These are phyloP conservation scores for Parapristionchus giblindavisi DNA, from an alignment of 2,888 invertebrate genomes.

Conservation along the genomic window DNA sequence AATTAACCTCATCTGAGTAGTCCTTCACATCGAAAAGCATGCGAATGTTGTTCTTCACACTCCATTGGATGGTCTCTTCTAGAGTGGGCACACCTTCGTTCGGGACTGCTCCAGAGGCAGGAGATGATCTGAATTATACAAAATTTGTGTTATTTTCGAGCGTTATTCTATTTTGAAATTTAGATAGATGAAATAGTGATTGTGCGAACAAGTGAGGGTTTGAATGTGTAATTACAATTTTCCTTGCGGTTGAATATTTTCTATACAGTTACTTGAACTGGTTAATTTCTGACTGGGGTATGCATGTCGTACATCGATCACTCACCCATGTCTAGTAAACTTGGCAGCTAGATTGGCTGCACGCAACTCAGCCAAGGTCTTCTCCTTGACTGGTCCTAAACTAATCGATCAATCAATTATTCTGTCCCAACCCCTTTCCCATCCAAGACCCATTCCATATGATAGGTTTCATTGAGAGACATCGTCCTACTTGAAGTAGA, in stretches of 20 bases:
- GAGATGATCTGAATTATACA: slow-evolving; percentile 9
- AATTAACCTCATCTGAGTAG: slow-evolving; percentile 53
- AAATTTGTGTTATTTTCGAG: background rate
- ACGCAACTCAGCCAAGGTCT: slow-evolving; percentile 54
- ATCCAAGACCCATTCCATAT: too few species aligned
- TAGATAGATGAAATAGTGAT: too few species aligned
- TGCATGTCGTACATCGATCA: too few species aligned
- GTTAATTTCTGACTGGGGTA: background rate
- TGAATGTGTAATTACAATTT: background rate
- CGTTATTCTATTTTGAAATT: too few species aligned
- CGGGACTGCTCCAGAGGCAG: slow-evolving; percentile 30
- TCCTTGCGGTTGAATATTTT: background rate
- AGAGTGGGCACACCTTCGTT: slow-evolving; percentile 76
- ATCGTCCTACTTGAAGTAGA: too few species aligned
- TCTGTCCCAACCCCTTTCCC: background rate
- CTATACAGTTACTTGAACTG: background rate
- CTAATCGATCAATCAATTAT: background rate
- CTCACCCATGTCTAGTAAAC: slow-evolving; percentile 42
- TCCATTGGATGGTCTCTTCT: slow-evolving; percentile 79
- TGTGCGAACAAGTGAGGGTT: too few species aligned
- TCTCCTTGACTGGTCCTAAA: slow-evolving; percentile 56
- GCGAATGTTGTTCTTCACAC: slow-evolving; percentile 78
- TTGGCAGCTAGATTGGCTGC: slow-evolving; percentile 58
- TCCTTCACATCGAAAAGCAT: slow-evolving; percentile 84
- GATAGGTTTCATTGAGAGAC: too few species aligned